These are phyloP conservation scores for Saimiri boliviensis DNA, from an alignment of 2,113 vertebrate genomes.

Conservation along the genomic window DNA sequence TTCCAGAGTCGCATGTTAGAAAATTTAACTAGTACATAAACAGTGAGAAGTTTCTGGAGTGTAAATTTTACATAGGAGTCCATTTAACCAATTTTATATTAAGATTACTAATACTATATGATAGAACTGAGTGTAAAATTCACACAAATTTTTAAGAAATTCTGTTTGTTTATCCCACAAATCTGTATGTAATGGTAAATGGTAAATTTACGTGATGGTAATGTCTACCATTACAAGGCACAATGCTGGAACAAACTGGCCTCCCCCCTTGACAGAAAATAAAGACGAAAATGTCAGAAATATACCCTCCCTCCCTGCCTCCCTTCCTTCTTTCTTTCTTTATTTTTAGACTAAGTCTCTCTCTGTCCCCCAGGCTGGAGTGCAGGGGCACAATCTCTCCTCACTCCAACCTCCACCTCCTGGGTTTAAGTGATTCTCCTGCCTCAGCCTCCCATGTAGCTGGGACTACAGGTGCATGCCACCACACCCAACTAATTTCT, in stretches of 20 bases:
- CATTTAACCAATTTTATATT: conserved; percentile 19
- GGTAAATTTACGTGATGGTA: no score
- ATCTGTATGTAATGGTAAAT: not conserved
- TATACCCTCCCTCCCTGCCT: no score
- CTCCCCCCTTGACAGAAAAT: not conserved
- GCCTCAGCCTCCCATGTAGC: no score
- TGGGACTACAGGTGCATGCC: no score
- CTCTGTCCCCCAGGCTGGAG: no score
- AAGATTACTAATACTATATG: not conserved
- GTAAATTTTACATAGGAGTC: not conserved
- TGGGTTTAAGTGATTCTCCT: no score
- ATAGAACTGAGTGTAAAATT: not conserved
- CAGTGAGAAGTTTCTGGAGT: not conserved
- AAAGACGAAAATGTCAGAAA: no score
- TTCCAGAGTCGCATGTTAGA: not conserved
- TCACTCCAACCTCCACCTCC: no score
- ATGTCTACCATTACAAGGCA: not conserved
- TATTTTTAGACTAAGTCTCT: no score
- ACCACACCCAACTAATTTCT: no score
- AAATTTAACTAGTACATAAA: not conserved
- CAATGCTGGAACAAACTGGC: not conserved
- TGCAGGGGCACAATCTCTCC: no score
- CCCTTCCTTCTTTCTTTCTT: no score
- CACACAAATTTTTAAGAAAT: not conserved
- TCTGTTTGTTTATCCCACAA: not conserved